phyloP scores from a whole-genome alignment of 1,140 invertebrate species.

The Pseudomyrmex dendroicus region DNA sequence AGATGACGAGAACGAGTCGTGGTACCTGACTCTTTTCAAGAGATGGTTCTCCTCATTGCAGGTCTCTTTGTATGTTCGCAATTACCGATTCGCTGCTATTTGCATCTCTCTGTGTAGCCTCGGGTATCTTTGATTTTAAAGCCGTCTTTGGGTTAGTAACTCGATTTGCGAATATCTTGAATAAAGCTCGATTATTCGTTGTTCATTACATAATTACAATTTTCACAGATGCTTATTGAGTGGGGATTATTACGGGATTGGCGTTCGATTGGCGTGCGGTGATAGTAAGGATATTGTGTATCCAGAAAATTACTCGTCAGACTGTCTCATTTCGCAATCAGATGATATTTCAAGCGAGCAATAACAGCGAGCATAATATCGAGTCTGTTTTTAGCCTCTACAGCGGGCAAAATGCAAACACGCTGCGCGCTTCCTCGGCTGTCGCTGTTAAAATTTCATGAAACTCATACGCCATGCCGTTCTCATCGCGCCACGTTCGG shows the following conservation, averaged over 20 bases:
- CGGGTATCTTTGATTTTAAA: slow-evolving; percentile 21
- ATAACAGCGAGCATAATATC: slow-evolving; percentile 53
- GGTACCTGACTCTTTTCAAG: slow-evolving; percentile 10
- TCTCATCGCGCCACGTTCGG: slow-evolving; percentile 40
- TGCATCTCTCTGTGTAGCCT: slow-evolving; percentile 26
- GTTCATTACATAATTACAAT: background rate
- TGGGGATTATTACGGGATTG: background rate
- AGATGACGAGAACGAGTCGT: slow-evolving; percentile 22
- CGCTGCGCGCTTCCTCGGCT: slow-evolving; percentile 20
- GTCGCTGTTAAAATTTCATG: slow-evolving; percentile 41
- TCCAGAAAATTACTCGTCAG: slow-evolving; percentile 14
- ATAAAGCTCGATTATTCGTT: background rate
- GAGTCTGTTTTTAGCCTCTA: slow-evolving; percentile 26
- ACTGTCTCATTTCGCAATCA: slow-evolving; percentile 49
- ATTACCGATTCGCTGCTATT: slow-evolving; percentile 34
- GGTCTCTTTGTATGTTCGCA: background rate
- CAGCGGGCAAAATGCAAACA: background rate
- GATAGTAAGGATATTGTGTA: background rate
- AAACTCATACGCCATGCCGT: slow-evolving; percentile 50
- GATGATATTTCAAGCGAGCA: slow-evolving; percentile 37
- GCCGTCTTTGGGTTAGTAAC: background rate
- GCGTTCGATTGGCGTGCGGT: background rate
- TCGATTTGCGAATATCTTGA: slow-evolving; percentile 3
- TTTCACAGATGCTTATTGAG: too few relatives aligned
- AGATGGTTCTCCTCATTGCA: background rate